Percentiles rank a stretch among this genome's conserved stretches.
Evolutionary conservation across 2,888 invertebrate species (phyloP).

Genomic region (Drosophila algonquin): DNA sequence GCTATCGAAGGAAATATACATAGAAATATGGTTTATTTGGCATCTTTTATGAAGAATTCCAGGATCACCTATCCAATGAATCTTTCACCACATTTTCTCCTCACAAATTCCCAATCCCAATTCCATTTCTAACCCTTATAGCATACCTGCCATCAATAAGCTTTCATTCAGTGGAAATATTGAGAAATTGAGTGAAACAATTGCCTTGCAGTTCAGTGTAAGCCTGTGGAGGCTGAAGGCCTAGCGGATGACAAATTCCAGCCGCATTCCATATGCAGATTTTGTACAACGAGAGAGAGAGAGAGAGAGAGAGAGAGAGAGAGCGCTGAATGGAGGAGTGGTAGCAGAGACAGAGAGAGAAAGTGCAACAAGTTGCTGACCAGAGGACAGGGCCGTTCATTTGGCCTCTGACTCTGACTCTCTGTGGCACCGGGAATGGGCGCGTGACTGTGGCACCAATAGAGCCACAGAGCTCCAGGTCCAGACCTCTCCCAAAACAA

Average conservation of each 20-base stretch:
- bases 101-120: background rate
- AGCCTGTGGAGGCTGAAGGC: background rate
- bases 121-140: background rate
- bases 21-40: no score
- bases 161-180: background rate
- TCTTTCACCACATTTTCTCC: no score
- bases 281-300: background rate
- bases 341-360: background rate
- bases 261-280: constrained; percentile 42
- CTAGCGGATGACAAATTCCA: constrained; percentile 21
- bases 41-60: no score
- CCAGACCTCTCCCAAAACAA: background rate
- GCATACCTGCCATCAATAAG: background rate
- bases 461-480: background rate
- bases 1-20: no score
- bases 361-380: constrained; percentile 44
- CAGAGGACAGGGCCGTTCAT: constrained; percentile 27
- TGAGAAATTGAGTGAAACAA: background rate
- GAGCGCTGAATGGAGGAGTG: background rate
- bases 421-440: constrained; percentile 3
- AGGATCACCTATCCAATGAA: no score
- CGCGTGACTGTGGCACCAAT: constrained; percentile 7
- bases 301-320: constrained; percentile 4
- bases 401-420: constrained; percentile 3
- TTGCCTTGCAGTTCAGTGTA: constrained; percentile 17